phyloP scores from a whole-genome alignment of 1,140 invertebrate species.

The Euura lappo region DNA sequence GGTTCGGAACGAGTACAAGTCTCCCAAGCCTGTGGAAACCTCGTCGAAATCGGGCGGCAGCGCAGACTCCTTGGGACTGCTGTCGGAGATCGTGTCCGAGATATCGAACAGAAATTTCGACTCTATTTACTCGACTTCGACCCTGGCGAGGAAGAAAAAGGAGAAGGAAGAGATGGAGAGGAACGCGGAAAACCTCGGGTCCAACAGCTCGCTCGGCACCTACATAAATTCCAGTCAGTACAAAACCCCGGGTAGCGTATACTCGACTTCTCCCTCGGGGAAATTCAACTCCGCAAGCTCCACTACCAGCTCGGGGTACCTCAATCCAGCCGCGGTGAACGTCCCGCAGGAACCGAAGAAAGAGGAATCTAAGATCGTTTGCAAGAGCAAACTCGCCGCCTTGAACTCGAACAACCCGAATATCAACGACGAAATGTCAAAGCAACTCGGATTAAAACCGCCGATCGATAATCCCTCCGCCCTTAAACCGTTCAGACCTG shows the following conservation, averaged over 20 bases:
- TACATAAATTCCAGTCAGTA: slow-evolving; percentile 65
- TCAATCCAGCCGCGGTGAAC: slow-evolving; percentile 73
- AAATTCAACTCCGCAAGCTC: slow-evolving; percentile 62
- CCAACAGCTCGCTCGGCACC: slow-evolving; percentile 46
- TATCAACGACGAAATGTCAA: slow-evolving; percentile 39
- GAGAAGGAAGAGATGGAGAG: slow-evolving; percentile 52
- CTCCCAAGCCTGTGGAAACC: slow-evolving; percentile 60
- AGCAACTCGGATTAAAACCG: slow-evolving; percentile 38
- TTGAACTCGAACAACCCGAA: slow-evolving; percentile 36
- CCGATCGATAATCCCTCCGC: slow-evolving; percentile 13
- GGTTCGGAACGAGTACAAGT: slow-evolving; percentile 58
- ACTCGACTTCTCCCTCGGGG: slow-evolving; percentile 62
- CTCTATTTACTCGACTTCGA: slow-evolving; percentile 83
- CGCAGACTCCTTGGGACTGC: slow-evolving; percentile 69
- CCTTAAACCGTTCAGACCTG: slow-evolving; percentile 22
- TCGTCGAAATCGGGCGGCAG: slow-evolving; percentile 56
- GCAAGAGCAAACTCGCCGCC: slow-evolving; percentile 16
- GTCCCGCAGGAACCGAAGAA: slow-evolving; percentile 30
- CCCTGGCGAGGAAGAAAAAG: slow-evolving; percentile 68
- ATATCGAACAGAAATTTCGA: slow-evolving; percentile 85
- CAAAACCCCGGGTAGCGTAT: slow-evolving; percentile 66
- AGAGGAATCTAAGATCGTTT: slow-evolving; percentile 11
- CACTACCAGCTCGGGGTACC: slow-evolving; percentile 74
- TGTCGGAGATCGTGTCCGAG: slow-evolving; percentile 86
- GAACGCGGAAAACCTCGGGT: slow-evolving; percentile 33